phyloP scores from a whole-genome alignment of 92 coral and sea anemone genomes.

The Actinernus sp. region DNA sequence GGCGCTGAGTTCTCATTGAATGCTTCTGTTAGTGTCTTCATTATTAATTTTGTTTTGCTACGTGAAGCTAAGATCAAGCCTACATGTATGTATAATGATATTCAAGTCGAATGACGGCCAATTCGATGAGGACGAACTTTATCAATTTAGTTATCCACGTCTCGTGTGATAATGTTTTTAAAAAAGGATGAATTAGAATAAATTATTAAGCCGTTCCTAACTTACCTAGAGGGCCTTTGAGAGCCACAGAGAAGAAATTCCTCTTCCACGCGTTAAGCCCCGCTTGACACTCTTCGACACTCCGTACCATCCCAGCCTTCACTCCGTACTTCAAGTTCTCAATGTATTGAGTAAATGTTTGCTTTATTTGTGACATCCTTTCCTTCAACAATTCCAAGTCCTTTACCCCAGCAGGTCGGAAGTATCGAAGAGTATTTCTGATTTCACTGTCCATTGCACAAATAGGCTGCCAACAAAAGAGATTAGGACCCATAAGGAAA shows the following conservation, averaged over 20 bases:
- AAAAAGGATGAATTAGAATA: neutral
- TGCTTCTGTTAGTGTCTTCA: no score
- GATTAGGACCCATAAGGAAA: constrained; percentile 83
- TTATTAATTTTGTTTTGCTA: no score
- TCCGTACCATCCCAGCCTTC: constrained; percentile 84
- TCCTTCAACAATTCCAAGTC: constrained; percentile 50
- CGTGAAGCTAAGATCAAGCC: no score
- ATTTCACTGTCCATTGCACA: constrained; percentile 32
- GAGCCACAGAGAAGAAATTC: constrained; percentile 29
- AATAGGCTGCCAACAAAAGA: constrained; percentile 86
- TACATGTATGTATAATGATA: no score
- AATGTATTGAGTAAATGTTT: constrained; percentile 57
- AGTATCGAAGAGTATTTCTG: constrained; percentile 19
- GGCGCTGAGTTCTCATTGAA: no score
- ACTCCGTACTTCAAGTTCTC: constrained; percentile 72
- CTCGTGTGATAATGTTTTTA: no score
- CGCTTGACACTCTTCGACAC: constrained; percentile 82
- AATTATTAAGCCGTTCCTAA: neutral
- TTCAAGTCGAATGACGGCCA: no score
- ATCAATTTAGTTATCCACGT: no score
- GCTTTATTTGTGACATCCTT: constrained; percentile 31
- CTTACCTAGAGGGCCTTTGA: constrained; percentile 69
- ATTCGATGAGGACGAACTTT: no score
- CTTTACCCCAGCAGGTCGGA: constrained; percentile 37
- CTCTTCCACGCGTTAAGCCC: constrained; percentile 66